Evolutionary conservation across 1,140 invertebrate genomes (phyloP).

Genomic region (Polypedilum vanderplanki): DNA sequence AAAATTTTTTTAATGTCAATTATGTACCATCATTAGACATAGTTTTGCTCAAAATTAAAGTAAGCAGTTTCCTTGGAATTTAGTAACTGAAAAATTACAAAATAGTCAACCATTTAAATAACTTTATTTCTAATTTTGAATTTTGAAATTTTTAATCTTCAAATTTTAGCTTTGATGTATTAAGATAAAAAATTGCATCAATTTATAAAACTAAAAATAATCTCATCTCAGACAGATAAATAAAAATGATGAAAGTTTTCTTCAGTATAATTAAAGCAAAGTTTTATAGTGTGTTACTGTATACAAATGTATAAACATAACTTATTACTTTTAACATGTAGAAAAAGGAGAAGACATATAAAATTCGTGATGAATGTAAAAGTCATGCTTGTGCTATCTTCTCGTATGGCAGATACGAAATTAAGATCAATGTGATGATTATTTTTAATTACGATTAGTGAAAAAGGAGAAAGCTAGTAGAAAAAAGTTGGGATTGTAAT

Average conservation of each 20-base stretch:
- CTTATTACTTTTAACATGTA: too few relatives aligned
- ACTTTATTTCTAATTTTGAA: too few relatives aligned
- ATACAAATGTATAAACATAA: background rate
- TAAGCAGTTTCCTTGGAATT: too few relatives aligned
- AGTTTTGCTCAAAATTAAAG: too few relatives aligned
- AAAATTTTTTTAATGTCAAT: too few relatives aligned
- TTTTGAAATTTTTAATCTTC: too few relatives aligned
- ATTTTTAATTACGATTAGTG: slow-evolving; percentile 24
- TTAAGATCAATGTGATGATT: slow-evolving; percentile 29
- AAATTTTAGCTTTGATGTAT: too few relatives aligned
- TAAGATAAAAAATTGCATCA: too few relatives aligned
- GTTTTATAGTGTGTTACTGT: background rate
- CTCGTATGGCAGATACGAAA: background rate
- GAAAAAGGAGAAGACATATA: background rate
- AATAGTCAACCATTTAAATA: too few relatives aligned
- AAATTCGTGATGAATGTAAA: slow-evolving; percentile 6
- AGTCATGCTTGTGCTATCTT: background rate
- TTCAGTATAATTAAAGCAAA: background rate
- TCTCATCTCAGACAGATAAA: background rate
- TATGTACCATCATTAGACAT: too few relatives aligned
- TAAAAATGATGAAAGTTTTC: background rate
- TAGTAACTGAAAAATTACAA: too few relatives aligned
- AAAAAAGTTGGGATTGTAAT: background rate
- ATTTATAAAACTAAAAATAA: too few relatives aligned
- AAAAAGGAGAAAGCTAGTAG: background rate